phyloP scores from a whole-genome alignment of 2,888 invertebrate species.

The Tipula vernalis region DNA sequence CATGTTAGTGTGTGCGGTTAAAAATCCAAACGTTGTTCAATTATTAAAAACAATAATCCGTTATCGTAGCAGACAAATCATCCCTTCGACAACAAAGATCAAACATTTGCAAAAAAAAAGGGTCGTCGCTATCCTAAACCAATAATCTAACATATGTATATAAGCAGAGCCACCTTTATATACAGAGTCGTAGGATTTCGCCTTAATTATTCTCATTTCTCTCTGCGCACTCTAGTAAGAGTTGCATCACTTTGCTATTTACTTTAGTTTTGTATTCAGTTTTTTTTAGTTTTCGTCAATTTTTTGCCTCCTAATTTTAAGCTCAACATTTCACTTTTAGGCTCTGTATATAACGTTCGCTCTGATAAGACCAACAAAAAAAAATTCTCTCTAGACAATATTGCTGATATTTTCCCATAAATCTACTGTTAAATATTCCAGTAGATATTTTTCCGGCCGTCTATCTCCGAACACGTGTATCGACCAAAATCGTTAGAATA shows the following conservation, averaged over 20 bases:
- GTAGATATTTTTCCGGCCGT: background rate
- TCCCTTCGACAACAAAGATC: too few species aligned
- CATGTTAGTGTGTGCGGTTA: too few species aligned
- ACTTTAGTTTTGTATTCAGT: too few species aligned
- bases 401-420: background rate
- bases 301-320: too few species aligned
- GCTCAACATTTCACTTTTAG: too few species aligned
- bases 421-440: background rate
- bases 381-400: background rate
- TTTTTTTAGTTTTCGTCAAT: too few species aligned
- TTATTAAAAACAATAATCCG: background rate
- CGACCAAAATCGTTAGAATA: background rate
- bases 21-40: too few species aligned
- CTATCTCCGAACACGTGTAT: background rate
- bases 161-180: background rate
- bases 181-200: too few species aligned
- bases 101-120: background rate
- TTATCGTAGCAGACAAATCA: background rate
- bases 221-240: too few species aligned
- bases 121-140: background rate
- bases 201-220: too few species aligned
- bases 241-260: too few species aligned
- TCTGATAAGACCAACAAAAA: background rate
- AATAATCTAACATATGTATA: background rate
- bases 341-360: too few species aligned